Evolutionary conservation across 2,113 vertebrate species (phyloP).

Genomic region (Oncorhynchus tshawytscha): DNA sequence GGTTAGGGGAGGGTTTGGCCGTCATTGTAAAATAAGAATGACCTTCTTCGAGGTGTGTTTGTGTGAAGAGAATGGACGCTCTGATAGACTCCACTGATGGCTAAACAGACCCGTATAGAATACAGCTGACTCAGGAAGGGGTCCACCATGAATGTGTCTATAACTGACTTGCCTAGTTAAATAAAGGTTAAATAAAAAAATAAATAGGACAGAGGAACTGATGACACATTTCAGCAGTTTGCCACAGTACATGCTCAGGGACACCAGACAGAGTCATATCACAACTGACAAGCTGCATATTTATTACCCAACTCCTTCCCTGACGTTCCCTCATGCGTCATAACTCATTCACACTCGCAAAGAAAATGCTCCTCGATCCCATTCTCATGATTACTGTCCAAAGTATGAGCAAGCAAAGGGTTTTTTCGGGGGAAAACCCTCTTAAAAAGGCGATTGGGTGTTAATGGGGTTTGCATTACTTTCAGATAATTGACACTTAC

Average conservation of each 20-base stretch:
- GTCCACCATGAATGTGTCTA: too few relatives aligned
- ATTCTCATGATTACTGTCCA: slow-evolving; percentile 17
- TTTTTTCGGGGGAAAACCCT: slow-evolving; percentile 17
- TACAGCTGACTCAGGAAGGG: too few relatives aligned
- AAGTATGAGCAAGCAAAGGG: slow-evolving; percentile 6
- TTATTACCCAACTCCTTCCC: slow-evolving; percentile 44
- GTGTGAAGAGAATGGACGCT: too few relatives aligned
- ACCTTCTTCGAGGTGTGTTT: too few relatives aligned
- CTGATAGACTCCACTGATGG: too few relatives aligned
- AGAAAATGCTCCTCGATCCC: slow-evolving; percentile 8
- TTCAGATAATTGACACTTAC: slow-evolving; percentile 43
- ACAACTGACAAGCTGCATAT: slow-evolving; percentile 32
- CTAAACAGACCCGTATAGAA: too few relatives aligned
- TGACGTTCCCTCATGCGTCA: slow-evolving; percentile 47
- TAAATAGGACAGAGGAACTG: background rate
- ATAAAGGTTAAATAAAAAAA: too few relatives aligned
- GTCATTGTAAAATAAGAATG: too few relatives aligned
- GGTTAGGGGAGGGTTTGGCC: too few relatives aligned
- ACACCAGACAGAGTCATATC: slow-evolving; percentile 18
- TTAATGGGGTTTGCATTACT: slow-evolving; percentile 53
- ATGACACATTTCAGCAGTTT: background rate
- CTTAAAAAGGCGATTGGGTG: slow-evolving; percentile 24
- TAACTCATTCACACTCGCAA: slow-evolving; percentile 53
- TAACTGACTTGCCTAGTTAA: too few relatives aligned
- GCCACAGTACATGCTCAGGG: slow-evolving; percentile 9